Evolutionary conservation across 2,797 vertebrate genomes (phyloP).

Genomic region (Tragelaphus oryx): DNA sequence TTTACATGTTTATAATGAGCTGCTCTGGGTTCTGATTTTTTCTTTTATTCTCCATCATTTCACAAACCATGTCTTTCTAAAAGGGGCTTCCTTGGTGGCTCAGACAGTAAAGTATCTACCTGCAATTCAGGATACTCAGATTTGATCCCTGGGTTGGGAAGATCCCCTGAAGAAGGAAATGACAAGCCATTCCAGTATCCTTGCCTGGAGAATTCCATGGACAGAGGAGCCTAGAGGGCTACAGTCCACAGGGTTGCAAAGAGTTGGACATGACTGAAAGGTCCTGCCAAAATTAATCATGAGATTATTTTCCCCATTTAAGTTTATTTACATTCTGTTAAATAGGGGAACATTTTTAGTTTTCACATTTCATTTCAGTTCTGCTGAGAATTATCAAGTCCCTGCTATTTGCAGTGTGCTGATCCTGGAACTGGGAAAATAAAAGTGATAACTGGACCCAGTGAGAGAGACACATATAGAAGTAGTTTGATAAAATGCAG

Average conservation of each 20-base stretch:
- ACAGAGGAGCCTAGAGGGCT: neutral
- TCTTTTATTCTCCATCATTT: neutral
- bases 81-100: neutral
- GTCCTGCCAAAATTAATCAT: neutral
- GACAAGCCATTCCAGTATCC: neutral
- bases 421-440: neutral
- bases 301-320: neutral
- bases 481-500: neutral
- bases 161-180: neutral
- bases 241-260: neutral
- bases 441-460: neutral
- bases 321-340: neutral
- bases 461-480: neutral
- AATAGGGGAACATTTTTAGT: neutral
- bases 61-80: constrained; percentile 13
- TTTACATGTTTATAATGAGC: neutral
- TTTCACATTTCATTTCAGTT: neutral
- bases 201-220: neutral
- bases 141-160: neutral
- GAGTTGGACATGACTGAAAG: neutral
- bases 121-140: neutral
- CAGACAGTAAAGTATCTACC: neutral
- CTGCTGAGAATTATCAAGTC: neutral
- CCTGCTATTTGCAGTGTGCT: neutral
- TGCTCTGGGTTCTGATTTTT: neutral